phyloP scores from a whole-genome alignment of 2,888 invertebrate species.

The Euproctis similis region DNA sequence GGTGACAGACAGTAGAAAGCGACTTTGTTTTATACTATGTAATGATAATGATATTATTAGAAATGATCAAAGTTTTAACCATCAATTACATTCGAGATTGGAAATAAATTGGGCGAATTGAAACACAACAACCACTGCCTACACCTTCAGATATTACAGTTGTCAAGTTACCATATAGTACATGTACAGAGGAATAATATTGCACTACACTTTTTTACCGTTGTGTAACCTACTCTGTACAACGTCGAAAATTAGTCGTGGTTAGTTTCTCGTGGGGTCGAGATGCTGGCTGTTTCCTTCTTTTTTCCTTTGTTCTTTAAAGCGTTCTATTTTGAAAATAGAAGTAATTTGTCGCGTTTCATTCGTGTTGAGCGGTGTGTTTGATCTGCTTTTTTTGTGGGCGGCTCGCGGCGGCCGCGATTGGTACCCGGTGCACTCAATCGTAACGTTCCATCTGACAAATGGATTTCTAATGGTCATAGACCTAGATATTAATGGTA shows the following conservation, averaged over 20 bases:
- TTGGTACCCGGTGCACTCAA: slow-evolving; percentile 41
- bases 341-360: slow-evolving; percentile 67
- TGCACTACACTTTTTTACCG: not conserved
- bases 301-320: slow-evolving; percentile 47
- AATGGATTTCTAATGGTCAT: slow-evolving; percentile 6
- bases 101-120: no score
- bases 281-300: slow-evolving; percentile 27
- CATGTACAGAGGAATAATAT: no score
- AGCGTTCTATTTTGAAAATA: slow-evolving; percentile 60
- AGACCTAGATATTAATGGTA: no score
- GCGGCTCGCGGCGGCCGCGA: slow-evolving; percentile 40
- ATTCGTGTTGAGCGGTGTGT: slow-evolving; percentile 55
- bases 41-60: no score
- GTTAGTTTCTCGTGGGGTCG: slow-evolving; percentile 44
- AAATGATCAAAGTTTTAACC: no score
- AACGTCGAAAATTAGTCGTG: slow-evolving; percentile 53
- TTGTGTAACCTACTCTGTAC: slow-evolving; percentile 20
- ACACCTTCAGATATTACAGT: no score
- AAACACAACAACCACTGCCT: no score
- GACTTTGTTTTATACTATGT: no score
- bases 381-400: slow-evolving; percentile 66
- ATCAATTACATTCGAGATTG: no score
- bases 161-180: no score
- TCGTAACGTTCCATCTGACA: slow-evolving; percentile 20
- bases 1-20: no score